Evolutionary conservation across 2,888 invertebrate species (phyloP), one percentile per base, ranked within the genome.

Genomic region (Aethes cnicana): DNA sequence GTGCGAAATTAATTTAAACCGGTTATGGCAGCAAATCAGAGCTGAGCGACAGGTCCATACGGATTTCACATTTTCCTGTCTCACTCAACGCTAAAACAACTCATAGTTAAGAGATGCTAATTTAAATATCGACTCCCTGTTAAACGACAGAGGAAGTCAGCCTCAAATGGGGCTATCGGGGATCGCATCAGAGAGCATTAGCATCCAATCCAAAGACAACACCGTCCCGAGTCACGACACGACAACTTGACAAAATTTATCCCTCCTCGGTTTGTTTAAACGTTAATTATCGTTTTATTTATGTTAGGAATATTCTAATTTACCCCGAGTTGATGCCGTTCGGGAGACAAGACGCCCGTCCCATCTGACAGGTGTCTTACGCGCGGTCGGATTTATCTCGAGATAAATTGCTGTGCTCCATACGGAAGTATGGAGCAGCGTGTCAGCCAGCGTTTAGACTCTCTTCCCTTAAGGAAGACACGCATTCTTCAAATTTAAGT

Each of bases 361-460:
- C 63, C 68, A 68, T 77, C 74, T 86, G 86, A 85, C 85, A 85
- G 84, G 82, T 84, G 83, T 77, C 81, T 76, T 74, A 81, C 76
- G 78, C 77, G 79, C 68, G 77, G 74, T 73, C 66, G 80, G 82
- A 83, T 84, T 81, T 81, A 77, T 81, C 77, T 71, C 61, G 64
- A 73, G 77, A 84, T 82, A 81, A 84, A 84, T 84, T 80, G 78
- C 65, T 58, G 56, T 61, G 59, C 61, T 63, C 62, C 56, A 62
- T 58, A 59, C 64, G 59, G 59, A 60, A 57, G 55, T 62, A 67
- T 67, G 63, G 61, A 68, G 64, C 64, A 44, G 58, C 61, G 59
- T 55, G 66, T 64, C 69, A 66, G 52, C 39, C 35, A 46, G 52
- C 58, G 55, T 59, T 62, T 57, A 63, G 57, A 56, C 57, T 56